phyloP scores from a whole-genome alignment of 2,797 vertebrate species.

The Salmo trutta region DNA sequence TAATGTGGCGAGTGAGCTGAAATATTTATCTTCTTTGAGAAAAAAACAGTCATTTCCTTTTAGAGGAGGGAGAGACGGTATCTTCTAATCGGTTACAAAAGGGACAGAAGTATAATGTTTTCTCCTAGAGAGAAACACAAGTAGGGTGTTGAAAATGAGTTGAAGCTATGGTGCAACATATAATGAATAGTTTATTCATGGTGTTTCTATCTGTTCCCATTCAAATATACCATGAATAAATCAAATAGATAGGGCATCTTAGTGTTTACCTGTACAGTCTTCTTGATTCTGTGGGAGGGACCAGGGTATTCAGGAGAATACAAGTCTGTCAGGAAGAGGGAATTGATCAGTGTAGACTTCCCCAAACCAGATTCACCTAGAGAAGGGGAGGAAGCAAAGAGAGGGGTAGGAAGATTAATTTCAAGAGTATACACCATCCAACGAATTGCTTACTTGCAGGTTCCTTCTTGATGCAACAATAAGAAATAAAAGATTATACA shows the following conservation, averaged over 20 bases:
- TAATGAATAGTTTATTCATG: background rate
- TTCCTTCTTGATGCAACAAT: too few species aligned
- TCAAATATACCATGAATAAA: background rate
- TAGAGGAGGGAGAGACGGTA: too few species aligned
- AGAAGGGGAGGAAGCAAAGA: slow-evolving; percentile 23
- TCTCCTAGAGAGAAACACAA: background rate
- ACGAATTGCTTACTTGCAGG: too few species aligned
- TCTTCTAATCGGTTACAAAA: background rate
- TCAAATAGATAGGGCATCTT: background rate
- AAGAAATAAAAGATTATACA: too few species aligned
- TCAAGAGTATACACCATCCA: slow-evolving; percentile 5
- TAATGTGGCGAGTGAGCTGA: background rate
- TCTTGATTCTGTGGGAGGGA: slow-evolving; percentile 95
- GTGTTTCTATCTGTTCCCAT: background rate
- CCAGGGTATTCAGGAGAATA: slow-evolving; percentile 96
- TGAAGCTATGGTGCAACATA: background rate
- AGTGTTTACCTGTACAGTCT: slow-evolving; percentile 90
- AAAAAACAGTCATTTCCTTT: slow-evolving; percentile 4
- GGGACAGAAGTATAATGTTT: background rate
- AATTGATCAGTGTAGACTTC: slow-evolving; percentile 98
- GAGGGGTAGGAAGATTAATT: slow-evolving; percentile 31
- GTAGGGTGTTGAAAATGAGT: background rate
- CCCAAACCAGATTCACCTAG: slow-evolving; percentile 94
- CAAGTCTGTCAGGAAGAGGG: slow-evolving; percentile 94
- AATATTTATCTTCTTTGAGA: slow-evolving; percentile 3